These are phyloP conservation scores for Acronicta aceris DNA, from an alignment of 2,888 invertebrate species.

Conservation along the genomic window DNA sequence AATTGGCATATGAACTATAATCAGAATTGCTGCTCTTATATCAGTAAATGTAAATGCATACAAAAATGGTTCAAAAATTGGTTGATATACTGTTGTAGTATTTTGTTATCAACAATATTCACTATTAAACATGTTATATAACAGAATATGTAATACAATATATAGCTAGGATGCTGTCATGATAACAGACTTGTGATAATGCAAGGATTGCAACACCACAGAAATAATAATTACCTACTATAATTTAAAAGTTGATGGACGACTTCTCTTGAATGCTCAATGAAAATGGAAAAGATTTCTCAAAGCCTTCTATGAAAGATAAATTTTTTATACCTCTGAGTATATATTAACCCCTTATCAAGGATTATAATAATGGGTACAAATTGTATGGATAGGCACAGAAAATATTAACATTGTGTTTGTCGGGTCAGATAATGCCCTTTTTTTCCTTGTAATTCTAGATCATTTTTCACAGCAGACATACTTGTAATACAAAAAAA, in stretches of 20 bases:
- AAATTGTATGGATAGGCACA: slow-evolving; percentile 12
- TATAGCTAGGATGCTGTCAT: slow-evolving; percentile 16
- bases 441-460: too few relatives aligned
- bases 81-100: neutral
- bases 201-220: neutral
- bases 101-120: slow-evolving; percentile 27
- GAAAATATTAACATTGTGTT: slow-evolving; percentile 13
- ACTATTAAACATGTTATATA: slow-evolving; percentile 23
- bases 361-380: slow-evolving; percentile 12
- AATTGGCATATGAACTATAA: too few relatives aligned
- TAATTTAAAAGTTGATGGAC: slow-evolving; percentile 17
- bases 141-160: slow-evolving; percentile 30
- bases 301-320: too few relatives aligned
- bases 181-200: slow-evolving; percentile 46
- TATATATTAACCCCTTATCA: slow-evolving; percentile 23
- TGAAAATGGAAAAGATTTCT: too few relatives aligned
- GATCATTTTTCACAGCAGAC: too few relatives aligned
- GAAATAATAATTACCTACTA: slow-evolving; percentile 16
- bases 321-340: too few relatives aligned
- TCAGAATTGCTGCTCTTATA: too few relatives aligned
- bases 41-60: neutral
- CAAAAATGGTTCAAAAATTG: neutral
- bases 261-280: too few relatives aligned
- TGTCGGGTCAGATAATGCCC: too few relatives aligned
- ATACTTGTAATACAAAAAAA: too few relatives aligned